A percentile compares a stretch with the other conserved stretches of the same genome.
These are phyloP conservation scores for Amphiduros pacificus DNA, from an alignment of 2,888 invertebrate genomes.

Conservation along the genomic window DNA sequence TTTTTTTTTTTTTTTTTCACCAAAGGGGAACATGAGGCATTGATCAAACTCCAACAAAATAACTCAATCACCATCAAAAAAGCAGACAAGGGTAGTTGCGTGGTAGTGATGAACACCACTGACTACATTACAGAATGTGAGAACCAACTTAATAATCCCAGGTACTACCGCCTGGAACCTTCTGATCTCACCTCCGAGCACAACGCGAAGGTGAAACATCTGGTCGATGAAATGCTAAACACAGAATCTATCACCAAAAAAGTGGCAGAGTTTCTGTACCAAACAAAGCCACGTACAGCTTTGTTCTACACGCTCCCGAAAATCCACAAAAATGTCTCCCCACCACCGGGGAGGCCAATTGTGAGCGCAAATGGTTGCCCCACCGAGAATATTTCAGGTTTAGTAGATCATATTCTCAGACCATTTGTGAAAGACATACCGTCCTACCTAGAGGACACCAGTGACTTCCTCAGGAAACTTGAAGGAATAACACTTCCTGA, in stretches of 20 bases:
- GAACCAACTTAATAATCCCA: neutral
- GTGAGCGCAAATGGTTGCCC: conserved; percentile 1
- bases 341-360: conserved; percentile 7
- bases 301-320: neutral
- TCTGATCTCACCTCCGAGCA: neutral
- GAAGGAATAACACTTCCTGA: too few relatives aligned
- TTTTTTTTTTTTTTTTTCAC: too few relatives aligned
- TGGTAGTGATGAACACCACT: neutral
- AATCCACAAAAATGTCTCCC: neutral
- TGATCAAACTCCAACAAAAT: neutral
- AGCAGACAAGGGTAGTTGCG: neutral
- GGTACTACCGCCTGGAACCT: neutral
- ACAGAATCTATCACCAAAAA: too few relatives aligned
- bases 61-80: neutral
- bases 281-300: too few relatives aligned
- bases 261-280: too few relatives aligned
- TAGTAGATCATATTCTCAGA: neutral
- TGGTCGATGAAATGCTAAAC: neutral
- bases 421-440: neutral
- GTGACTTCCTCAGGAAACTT: neutral
- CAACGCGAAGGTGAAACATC: neutral
- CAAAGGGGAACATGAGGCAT: neutral
- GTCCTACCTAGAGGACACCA: conserved; percentile 1
- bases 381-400: conserved; percentile 3
- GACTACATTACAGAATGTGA: neutral